Evolutionary conservation across 1,140 invertebrate species (phyloP).

Genomic region (Doryteuthis pealeii): DNA sequence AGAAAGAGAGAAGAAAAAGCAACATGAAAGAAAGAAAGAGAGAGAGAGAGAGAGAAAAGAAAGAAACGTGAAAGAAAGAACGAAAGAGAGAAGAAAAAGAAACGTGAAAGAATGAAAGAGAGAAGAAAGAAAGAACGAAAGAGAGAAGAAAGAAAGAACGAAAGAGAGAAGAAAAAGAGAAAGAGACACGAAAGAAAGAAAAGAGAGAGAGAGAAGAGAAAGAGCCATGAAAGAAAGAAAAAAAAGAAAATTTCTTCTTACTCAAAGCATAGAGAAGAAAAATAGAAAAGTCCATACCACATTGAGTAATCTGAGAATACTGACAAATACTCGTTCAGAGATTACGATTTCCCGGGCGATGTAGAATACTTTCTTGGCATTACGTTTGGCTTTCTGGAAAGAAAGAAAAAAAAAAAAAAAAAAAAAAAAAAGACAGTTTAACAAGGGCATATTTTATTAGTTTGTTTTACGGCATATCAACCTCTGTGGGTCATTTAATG

Average conservation of each 20-base stretch:
- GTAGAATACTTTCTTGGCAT: conserved; percentile 56
- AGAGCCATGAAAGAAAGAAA: not conserved
- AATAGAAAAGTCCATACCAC: conserved; percentile 52
- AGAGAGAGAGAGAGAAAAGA: not conserved
- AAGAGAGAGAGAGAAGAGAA: not conserved
- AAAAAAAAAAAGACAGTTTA: conserved; percentile 7
- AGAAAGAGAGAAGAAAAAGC: not conserved
- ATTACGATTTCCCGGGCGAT: conserved; percentile 72
- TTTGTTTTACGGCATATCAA: no score
- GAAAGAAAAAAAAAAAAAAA: conserved; percentile 17
- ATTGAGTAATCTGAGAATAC: conserved; percentile 71
- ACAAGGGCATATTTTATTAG: no score
- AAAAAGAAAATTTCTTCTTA: not conserved
- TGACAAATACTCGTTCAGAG: conserved; percentile 73
- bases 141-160: no score
- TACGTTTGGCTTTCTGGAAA: conserved; percentile 35
- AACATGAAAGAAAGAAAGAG: not conserved
- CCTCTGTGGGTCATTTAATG: no score
- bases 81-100: not conserved
- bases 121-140: not conserved
- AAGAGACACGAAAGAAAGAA: no score
- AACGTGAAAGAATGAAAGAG: not conserved
- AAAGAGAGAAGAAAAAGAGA: no score
- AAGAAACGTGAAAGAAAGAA: not conserved
- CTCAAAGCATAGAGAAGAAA: not conserved